A percentile compares a stretch with the other conserved stretches of the same genome.
These are phyloP conservation scores for Bufo bufo DNA, from an alignment of 2,113 vertebrate genomes.

Conservation along the genomic window DNA sequence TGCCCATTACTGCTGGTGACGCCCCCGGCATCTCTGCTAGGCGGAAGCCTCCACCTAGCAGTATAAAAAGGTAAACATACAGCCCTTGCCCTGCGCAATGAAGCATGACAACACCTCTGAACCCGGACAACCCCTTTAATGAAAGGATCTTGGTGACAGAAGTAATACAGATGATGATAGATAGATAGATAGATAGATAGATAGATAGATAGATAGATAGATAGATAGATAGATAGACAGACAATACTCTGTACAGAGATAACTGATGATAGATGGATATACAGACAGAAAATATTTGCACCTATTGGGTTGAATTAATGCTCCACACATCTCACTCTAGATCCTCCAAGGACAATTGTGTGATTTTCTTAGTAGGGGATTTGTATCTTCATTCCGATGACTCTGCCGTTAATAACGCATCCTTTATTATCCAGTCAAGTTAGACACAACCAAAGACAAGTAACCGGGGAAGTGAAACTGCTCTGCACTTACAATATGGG, in stretches of 20 bases:
- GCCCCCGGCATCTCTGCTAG: too few species aligned
- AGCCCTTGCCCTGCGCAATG: too few species aligned
- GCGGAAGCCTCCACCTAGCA: too few species aligned
- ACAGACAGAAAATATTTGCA: not conserved
- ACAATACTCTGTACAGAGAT: not conserved
- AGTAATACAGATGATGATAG: not conserved
- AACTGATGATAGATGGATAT: not conserved
- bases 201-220: slow-evolving; percentile 27
- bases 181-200: slow-evolving; percentile 25
- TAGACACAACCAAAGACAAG: not conserved
- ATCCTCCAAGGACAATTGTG: not conserved
- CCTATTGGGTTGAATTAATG: too few species aligned
- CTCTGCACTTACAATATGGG: not conserved
- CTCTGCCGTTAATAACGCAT: too few species aligned
- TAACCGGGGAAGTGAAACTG: not conserved
- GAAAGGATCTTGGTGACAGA: too few species aligned
- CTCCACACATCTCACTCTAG: too few species aligned
- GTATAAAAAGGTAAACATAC: too few species aligned
- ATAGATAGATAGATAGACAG: not conserved
- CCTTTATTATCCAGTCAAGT: not conserved
- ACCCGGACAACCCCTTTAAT: too few species aligned
- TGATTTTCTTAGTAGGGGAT: not conserved
- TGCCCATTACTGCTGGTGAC: too few species aligned
- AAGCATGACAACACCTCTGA: too few species aligned
- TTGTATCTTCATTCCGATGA: not conserved